Percentiles rank a stretch among this genome's conserved stretches.
Conservation (phyloP, 2,888 invertebrate species). For the Eupithecia insigniata region DNA sequence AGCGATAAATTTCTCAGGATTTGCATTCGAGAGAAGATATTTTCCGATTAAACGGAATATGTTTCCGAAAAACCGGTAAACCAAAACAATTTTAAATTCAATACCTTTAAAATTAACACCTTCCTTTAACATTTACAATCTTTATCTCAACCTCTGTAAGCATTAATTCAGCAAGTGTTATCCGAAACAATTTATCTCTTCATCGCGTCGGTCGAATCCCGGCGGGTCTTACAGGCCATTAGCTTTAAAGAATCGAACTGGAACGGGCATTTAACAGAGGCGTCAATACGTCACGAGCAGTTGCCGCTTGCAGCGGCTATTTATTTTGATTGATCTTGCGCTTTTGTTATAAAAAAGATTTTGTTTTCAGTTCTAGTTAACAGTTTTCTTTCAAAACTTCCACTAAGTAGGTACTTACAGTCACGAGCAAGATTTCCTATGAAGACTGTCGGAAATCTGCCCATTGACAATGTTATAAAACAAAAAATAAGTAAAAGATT, state of each 20-base stretch:
- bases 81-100: not conserved
- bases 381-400: not conserved
- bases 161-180: conserved; percentile 11
- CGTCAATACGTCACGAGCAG: conserved; percentile 23
- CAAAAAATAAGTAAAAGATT: too few relatives aligned
- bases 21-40: conserved; percentile 12
- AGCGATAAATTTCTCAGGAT: conserved; percentile 21
- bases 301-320: conserved; percentile 6
- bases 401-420: too few relatives aligned
- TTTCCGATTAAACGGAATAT: conserved; percentile 14
- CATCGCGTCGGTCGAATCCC: conserved; percentile 23
- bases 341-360: not conserved
- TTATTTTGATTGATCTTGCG: conserved; percentile 10
- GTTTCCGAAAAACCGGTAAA: not conserved
- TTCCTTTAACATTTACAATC: not conserved
- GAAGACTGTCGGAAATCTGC: too few relatives aligned
- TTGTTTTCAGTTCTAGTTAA: not conserved
- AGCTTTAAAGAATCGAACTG: conserved; percentile 20
- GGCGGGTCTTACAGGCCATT: conserved; percentile 19
- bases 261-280: conserved; percentile 11
- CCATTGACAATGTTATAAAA: too few relatives aligned
- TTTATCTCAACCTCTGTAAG: not conserved
- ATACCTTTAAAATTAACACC: not conserved
- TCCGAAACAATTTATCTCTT: conserved; percentile 22
- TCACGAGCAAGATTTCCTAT: too few relatives aligned